Percentiles rank a stretch among this genome's conserved stretches.
Evolutionary conservation across 2,888 invertebrate genomes (phyloP).

Genomic region (Mythimna impura): DNA sequence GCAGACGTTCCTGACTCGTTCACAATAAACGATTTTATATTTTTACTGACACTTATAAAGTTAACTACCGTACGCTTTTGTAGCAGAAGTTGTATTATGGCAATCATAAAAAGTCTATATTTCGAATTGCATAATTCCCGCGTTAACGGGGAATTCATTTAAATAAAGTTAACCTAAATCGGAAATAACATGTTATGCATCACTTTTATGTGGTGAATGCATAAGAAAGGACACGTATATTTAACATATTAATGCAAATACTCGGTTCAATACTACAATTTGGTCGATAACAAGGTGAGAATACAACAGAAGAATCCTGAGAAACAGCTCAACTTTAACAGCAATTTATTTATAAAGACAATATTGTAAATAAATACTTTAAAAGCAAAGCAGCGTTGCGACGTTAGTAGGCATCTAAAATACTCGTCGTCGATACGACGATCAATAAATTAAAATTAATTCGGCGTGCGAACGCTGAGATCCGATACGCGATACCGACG

Average conservation of each 20-base stretch:
- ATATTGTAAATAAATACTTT: slow-evolving; percentile 80
- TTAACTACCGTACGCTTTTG: slow-evolving; percentile 66
- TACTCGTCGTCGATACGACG: slow-evolving; percentile 88
- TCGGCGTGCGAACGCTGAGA: slow-evolving; percentile 90
- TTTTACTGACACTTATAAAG: slow-evolving; percentile 69
- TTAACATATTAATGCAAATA: slow-evolving; percentile 51
- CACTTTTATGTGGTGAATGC: slow-evolving; percentile 33
- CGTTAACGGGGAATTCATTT: slow-evolving; percentile 67
- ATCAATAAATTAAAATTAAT: slow-evolving; percentile 91
- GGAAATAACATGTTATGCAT: slow-evolving; percentile 48
- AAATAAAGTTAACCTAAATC: slow-evolving; percentile 65
- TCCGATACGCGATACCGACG: slow-evolving; percentile 90
- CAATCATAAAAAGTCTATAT: slow-evolving; percentile 60
- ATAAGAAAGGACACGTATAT: slow-evolving; percentile 45
- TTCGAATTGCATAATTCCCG: slow-evolving; percentile 67
- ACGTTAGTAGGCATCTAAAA: slow-evolving; percentile 88
- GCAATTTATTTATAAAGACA: slow-evolving; percentile 71
- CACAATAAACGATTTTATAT: slow-evolving; percentile 64
- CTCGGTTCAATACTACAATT: slow-evolving; percentile 50
- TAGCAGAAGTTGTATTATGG: slow-evolving; percentile 60
- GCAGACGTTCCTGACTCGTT: slow-evolving; percentile 53
- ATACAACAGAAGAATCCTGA: slow-evolving; percentile 59
- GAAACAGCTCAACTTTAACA: slow-evolving; percentile 59
- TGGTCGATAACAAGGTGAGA: slow-evolving; percentile 44
- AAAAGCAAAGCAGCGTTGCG: slow-evolving; percentile 81